Evolutionary conservation across 2,113 vertebrate species (phyloP).

Genomic region (Gymnorhina tibicen): DNA sequence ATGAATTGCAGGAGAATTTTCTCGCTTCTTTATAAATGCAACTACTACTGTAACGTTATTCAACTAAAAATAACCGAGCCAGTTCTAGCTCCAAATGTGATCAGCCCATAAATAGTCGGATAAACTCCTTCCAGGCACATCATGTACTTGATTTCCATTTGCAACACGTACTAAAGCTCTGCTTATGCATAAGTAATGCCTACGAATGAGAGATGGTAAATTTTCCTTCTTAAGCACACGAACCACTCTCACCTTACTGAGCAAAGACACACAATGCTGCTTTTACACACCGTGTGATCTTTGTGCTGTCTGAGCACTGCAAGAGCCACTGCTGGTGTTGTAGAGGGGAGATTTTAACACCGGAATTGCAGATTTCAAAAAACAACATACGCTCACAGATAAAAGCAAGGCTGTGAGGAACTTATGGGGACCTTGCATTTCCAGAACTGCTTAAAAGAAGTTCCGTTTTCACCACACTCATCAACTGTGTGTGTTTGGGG

Average conservation of each 20-base stretch:
- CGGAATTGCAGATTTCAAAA: background rate
- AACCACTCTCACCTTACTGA: background rate
- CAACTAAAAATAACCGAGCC: constrained; percentile 35
- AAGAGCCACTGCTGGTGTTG: background rate
- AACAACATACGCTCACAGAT: background rate
- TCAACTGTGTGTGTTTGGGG: background rate
- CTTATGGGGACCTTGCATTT: background rate
- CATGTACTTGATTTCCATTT: constrained; percentile 44
- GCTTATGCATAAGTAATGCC: background rate
- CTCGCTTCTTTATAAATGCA: background rate
- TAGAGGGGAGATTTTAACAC: background rate
- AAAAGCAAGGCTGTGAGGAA: background rate
- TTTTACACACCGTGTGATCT: background rate
- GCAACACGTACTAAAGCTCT: background rate
- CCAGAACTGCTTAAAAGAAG: background rate
- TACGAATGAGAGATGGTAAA: background rate
- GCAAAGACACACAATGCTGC: background rate
- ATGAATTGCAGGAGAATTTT: background rate
- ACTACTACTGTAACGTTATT: background rate
- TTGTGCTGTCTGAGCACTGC: background rate
- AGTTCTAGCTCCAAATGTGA: constrained; percentile 14
- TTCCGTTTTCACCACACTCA: background rate
- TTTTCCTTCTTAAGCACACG: background rate
- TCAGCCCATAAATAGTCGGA: constrained; percentile 41
- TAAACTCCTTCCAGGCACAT: constrained; percentile 36